A percentile compares a stretch with the other conserved stretches of the same genome.
Evolutionary conservation across 2,888 invertebrate species (phyloP).

Genomic region (Druceiella hillmani): DNA sequence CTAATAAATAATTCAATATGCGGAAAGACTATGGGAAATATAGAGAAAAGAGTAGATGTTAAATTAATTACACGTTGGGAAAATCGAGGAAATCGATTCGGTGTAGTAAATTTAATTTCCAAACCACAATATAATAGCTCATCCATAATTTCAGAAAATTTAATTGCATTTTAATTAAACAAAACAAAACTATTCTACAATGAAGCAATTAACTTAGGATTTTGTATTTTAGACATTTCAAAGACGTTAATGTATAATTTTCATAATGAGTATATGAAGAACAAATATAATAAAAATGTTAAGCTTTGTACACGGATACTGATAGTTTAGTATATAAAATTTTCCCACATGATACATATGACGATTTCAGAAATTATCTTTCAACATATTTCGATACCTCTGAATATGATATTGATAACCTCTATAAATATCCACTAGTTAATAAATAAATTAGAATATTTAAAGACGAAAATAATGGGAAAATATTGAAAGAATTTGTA

Average conservation of each 20-base stretch:
- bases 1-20: conserved; percentile 33
- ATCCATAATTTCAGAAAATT: conserved; percentile 28
- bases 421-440: conserved; percentile 4
- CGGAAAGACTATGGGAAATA: conserved; percentile 32
- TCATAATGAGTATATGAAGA: conserved; percentile 24
- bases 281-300: conserved; percentile 13
- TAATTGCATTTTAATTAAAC: conserved; percentile 27
- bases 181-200: conserved; percentile 22
- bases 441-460: conserved; percentile 6
- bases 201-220: conserved; percentile 14
- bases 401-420: too few relatives aligned
- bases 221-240: conserved; percentile 27
- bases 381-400: conserved; percentile 17
- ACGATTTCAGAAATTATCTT: conserved; percentile 4
- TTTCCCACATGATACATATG: conserved; percentile 4
- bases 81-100: conserved; percentile 23
- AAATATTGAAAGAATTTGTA: conserved; percentile 11
- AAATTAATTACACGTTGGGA: conserved; percentile 29
- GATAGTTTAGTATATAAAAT: conserved; percentile 9
- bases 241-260: conserved; percentile 29
- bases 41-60: conserved; percentile 28
- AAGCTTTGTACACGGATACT: conserved; percentile 22
- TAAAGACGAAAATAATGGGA: conserved; percentile 10
- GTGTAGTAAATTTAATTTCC: conserved; percentile 24
- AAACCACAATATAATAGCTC: conserved; percentile 29